phyloP scores from a whole-genome alignment of 2,113 vertebrate species.

The Ginglymostoma cirratum region DNA sequence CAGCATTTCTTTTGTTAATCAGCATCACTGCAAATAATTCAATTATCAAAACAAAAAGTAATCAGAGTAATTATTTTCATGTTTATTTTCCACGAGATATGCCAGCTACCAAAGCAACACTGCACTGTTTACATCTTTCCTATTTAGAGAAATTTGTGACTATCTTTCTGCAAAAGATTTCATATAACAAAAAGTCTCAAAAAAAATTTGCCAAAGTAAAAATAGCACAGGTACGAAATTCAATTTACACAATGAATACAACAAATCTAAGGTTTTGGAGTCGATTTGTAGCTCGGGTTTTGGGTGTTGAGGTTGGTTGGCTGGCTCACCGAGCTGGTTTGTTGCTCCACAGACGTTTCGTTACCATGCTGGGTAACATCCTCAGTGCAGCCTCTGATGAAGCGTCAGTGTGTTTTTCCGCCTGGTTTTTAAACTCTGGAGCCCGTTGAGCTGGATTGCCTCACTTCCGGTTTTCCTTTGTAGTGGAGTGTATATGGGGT shows the following conservation, averaged over 20 bases:
- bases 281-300: too few relatives aligned
- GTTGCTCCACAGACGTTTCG: too few relatives aligned
- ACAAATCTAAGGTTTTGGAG: neutral
- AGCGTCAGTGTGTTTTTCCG: too few relatives aligned
- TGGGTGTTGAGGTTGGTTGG: too few relatives aligned
- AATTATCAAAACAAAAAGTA: neutral
- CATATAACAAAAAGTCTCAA: neutral
- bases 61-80: neutral
- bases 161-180: neutral
- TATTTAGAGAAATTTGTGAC: neutral
- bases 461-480: too few relatives aligned
- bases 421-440: too few relatives aligned
- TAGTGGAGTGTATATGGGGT: too few relatives aligned
- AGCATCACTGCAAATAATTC: neutral
- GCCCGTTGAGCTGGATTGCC: too few relatives aligned
- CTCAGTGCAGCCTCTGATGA: too few relatives aligned
- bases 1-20: neutral
- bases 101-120: neutral
- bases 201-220: conserved; percentile 9
- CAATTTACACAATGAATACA: neutral
- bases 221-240: neutral
- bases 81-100: neutral
- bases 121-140: neutral
- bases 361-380: too few relatives aligned
- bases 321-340: too few relatives aligned